Evolutionary conservation across 2,888 invertebrate genomes (phyloP), one percentile per base, ranked within the genome.

Genomic region (Nipponacmea schrenckii): DNA sequence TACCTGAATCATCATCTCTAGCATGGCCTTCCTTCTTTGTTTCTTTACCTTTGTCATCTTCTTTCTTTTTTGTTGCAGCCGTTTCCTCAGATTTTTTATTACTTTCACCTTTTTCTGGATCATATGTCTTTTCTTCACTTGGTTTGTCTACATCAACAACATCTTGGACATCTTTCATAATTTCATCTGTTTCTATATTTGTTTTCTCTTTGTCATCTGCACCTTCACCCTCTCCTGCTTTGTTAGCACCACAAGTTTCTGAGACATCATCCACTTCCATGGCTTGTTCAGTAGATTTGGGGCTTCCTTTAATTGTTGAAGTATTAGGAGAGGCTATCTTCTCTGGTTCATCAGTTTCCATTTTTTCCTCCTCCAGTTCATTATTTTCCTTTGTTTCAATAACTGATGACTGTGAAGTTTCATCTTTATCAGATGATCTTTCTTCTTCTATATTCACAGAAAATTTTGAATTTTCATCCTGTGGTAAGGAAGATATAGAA

Each of bases 141-240:
- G 69, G 46, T 50, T 56, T 24, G 17, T 69, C 71, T 24, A 45
- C 50, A 64, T 64, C 71, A 63, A 69, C 44, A 48, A 39, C 39
- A 17, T 46, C 50, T 15, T 17, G 67, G 39, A 62, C 68, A 24
- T 71, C 50, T 26, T 65, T 65, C 15, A 26, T 62, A 10, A 65
- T 63, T 20, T 67, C 15, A 56, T 66, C 69, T 50, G 65, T 68
- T n/a, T 27, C 62, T n/a, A 14, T 26, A 20, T 12, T 48, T 24
- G 69, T 56, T 26, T 56, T 15, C 12, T 26, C 63, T 20, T 8
- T n/a, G n/a, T 68, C 68, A 20, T 45, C 50, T 45, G 44, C 12
- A 31, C 48, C 48, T 15, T 62, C 68, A 20, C 27, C 66, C 3
- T 56, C 20, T 17, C 5, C 46, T n/a, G 31, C 24, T 46, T 31